These are phyloP conservation scores for Podotricha telesiphe DNA, from an alignment of 2,888 invertebrate genomes.

Conservation along the genomic window DNA sequence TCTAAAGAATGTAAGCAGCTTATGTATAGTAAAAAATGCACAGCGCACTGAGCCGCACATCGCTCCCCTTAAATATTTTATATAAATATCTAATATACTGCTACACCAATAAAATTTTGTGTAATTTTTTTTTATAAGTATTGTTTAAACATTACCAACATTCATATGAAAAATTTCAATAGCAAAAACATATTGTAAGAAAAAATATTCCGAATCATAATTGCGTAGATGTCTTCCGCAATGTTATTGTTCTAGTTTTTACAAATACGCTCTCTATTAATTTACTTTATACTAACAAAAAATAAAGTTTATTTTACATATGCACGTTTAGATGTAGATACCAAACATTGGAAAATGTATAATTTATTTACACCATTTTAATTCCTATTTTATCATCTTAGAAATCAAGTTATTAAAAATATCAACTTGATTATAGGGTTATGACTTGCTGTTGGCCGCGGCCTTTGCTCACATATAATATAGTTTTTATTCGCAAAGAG, in stretches of 20 bases:
- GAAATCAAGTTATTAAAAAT: no score
- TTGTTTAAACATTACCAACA: neutral
- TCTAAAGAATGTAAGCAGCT: neutral
- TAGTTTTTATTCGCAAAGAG: no score
- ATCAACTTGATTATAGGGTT: no score
- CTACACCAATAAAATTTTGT: neutral
- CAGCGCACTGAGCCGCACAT: neutral
- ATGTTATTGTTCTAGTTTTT: neutral
- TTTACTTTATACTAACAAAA: neutral
- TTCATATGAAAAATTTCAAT: neutral
- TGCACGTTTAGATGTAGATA: neutral
- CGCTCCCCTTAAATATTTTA: no score
- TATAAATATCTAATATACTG: no score
- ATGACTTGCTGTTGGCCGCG: no score
- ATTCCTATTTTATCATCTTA: no score
- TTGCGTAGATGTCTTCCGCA: neutral
- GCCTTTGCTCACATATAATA: no score
- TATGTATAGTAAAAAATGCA: constrained; percentile 17
- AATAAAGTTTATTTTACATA: neutral
- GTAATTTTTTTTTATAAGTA: neutral
- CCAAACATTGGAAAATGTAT: no score
- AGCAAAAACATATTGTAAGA: neutral
- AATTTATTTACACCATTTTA: no score
- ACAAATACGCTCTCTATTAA: neutral
- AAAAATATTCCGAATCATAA: neutral